phyloP scores from a whole-genome alignment of 2,113 vertebrate species.

The Gymnorhina tibicen region DNA sequence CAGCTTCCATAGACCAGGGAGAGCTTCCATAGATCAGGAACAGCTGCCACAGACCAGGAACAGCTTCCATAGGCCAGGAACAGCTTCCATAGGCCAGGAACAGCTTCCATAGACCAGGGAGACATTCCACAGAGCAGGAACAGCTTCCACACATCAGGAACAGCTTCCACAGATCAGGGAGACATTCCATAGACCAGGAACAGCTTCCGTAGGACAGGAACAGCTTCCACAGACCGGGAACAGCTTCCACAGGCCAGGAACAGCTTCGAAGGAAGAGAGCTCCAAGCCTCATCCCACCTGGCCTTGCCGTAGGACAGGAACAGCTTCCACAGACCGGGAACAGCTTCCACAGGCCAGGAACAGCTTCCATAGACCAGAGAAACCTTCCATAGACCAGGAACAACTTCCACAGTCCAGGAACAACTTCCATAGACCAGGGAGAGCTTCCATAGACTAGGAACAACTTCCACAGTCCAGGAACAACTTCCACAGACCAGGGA shows the following conservation, averaged over 20 bases:
- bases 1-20: rapidly evolving
- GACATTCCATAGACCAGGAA: neutral
- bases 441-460: neutral
- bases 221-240: no score
- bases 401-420: neutral
- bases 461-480: rapidly evolving
- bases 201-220: neutral
- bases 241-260: neutral
- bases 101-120: rapidly evolving
- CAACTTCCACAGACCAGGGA: rapidly evolving
- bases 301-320: no score
- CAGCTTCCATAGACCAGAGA: neutral
- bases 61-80: rapidly evolving
- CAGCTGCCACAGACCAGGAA: rapidly evolving
- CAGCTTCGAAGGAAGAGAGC: no score
- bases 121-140: rapidly evolving
- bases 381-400: rapidly evolving
- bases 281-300: no score
- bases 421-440: neutral
- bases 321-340: no score
- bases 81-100: no score
- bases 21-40: rapidly evolving
- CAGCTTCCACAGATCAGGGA: no score
- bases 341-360: rapidly evolving
- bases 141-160: neutral